A percentile compares a stretch with the other conserved stretches of the same genome.
Conservation (phyloP, 2,113 vertebrate genomes). For the Pseudolaguvia tuberculata region DNA sequence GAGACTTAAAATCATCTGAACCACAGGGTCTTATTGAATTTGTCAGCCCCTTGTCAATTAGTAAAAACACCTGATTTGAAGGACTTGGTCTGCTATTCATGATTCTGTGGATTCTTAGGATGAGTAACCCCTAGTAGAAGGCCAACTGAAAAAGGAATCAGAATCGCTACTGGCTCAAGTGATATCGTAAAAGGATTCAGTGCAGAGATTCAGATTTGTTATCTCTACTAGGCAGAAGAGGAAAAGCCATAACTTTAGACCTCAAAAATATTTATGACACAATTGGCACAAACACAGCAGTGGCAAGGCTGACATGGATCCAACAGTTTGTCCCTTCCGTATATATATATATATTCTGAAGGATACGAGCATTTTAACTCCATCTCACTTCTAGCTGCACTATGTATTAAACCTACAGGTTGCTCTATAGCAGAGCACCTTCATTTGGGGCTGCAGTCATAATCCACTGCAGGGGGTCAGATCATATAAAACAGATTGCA, state of each 20-base stretch:
- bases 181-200: too few relatives aligned
- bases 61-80: too few relatives aligned
- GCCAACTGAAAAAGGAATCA: too few relatives aligned
- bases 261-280: neutral
- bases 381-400: neutral
- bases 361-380: neutral
- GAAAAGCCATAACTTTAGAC: neutral
- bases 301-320: neutral
- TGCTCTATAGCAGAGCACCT: conserved; percentile 3
- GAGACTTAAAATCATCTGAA: too few relatives aligned
- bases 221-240: neutral
- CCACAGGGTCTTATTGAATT: too few relatives aligned
- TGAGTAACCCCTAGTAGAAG: too few relatives aligned
- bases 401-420: neutral
- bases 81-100: too few relatives aligned
- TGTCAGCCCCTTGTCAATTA: too few relatives aligned
- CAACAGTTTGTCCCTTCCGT: neutral
- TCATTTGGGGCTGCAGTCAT: neutral
- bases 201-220: too few relatives aligned
- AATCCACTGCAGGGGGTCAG: conserved; percentile 2
- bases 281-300: neutral
- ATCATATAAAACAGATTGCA: conserved; percentile 3
- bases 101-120: too few relatives aligned
- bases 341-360: neutral
- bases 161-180: too few relatives aligned